Evolutionary conservation across 2,888 invertebrate species (phyloP), one percentile per base, ranked within the genome.

Genomic region (Drosophila tanythrix): DNA sequence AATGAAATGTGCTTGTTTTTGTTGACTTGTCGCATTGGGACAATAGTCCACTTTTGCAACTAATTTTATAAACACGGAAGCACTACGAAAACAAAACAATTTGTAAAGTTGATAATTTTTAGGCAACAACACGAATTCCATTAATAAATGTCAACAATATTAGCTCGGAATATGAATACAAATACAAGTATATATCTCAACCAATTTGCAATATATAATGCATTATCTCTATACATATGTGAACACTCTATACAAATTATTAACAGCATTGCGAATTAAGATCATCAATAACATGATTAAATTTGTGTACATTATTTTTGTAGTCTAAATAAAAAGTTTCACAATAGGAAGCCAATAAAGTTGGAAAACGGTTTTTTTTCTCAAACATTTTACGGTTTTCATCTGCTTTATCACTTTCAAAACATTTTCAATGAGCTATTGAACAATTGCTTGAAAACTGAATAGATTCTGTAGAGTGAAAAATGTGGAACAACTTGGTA

Each of bases 31-130:
- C 27, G 15, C 25, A 25, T 15, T 46, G 15, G 25, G 65, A 76
- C 63, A 82, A 76, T 74, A 74, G 84, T 82, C 73, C 70, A 70
- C 50, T 74, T 76, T 66, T 62, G 80, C 80, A 84, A 76, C 80
- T 74, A 74, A 82, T 78, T 68, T 64, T 52, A 66, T 25, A 15
- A 15, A 46, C 46, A 25, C 46, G 46, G 46, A 46, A 46, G 46
- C 46, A 8, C 25, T 46, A 15, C 15, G 15, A 46, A 25, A 46
- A 15, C 15, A 46, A 46, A 46, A 46, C 27, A 46, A 46, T 15
- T 46, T 46, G 8, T 46, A 25, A 25, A 46, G 15, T 15, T 46
- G 4, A 46, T 46, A 3, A 21, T 2, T 25, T 46, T 46, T 46
- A 15, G 15, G 13, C 21, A 46, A 4, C 25, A 46, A 25, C 4